phyloP scores from a whole-genome alignment of 2,888 invertebrate species.

The Volucella inflata region DNA sequence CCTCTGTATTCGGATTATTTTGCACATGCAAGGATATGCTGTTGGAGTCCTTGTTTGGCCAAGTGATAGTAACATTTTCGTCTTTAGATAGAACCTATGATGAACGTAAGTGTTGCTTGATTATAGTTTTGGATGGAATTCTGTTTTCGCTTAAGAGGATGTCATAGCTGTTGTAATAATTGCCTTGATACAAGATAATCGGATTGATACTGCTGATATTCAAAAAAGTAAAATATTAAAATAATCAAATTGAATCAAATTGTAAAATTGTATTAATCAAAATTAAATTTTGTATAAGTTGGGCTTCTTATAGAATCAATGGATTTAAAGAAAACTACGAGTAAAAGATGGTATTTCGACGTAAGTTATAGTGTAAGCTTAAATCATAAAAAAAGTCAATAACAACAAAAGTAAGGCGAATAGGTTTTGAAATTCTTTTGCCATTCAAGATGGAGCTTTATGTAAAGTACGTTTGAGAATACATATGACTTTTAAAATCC shows the following conservation, averaged over 20 bases:
- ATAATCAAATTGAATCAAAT: conserved; percentile 29
- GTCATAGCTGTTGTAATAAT: conserved; percentile 63
- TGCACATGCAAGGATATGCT: conserved; percentile 23
- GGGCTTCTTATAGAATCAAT: too few relatives aligned
- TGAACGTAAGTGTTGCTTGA: conserved; percentile 53
- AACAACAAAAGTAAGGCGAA: too few relatives aligned
- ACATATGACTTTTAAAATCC: too few relatives aligned
- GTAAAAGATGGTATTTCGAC: too few relatives aligned
- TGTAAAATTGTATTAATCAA: conserved; percentile 33
- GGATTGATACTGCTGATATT: conserved; percentile 60
- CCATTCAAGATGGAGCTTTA: too few relatives aligned
- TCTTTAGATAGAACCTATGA: conserved; percentile 23
- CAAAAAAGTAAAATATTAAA: conserved; percentile 5
- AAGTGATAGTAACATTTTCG: conserved; percentile 33
- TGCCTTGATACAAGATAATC: conserved; percentile 66
- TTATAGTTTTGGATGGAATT: conserved; percentile 41
- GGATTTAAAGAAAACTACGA: too few relatives aligned
- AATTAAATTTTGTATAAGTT: background rate
- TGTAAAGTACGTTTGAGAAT: too few relatives aligned
- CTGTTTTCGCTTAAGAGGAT: conserved; percentile 56
- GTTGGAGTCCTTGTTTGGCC: conserved; percentile 30
- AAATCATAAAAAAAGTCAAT: too few relatives aligned
- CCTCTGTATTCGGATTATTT: conserved; percentile 52
- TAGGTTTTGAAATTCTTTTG: too few relatives aligned
- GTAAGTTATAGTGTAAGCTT: too few relatives aligned